A percentile compares a stretch with the other conserved stretches of the same genome.
These are phyloP conservation scores for Scytalopus superciliaris DNA, from an alignment of 2,113 vertebrate species.

Conservation along the genomic window DNA sequence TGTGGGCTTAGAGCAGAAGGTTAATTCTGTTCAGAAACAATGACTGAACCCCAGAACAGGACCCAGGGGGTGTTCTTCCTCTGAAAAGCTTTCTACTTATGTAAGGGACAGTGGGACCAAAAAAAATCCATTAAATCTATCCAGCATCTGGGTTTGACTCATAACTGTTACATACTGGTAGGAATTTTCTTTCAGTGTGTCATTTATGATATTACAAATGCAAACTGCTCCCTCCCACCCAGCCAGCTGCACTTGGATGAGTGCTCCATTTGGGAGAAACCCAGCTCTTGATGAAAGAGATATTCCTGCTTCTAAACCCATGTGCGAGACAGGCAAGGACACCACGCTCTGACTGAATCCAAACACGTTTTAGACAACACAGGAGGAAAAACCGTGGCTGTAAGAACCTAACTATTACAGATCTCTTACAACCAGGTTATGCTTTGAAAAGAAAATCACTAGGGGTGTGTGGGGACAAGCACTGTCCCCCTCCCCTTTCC, in stretches of 20 bases:
- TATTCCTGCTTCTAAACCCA: not conserved
- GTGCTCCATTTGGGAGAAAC: not conserved
- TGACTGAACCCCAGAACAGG: not conserved
- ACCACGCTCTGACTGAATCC: not conserved
- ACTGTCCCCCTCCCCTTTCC: not conserved
- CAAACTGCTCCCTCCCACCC: constrained; percentile 15
- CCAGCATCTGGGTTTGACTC: not conserved
- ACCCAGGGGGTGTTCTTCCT: fast-evolving
- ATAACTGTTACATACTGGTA: not conserved
- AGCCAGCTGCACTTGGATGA: not conserved
- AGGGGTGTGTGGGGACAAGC: not conserved
- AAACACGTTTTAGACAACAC: not conserved
- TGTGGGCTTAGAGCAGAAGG: not conserved
- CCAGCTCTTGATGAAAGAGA: not conserved
- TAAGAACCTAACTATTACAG: not conserved
- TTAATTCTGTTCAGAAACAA: not conserved
- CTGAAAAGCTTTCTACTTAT: not conserved
- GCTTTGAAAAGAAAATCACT: not conserved
- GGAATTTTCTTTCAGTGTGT: not conserved
- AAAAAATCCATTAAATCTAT: not conserved
- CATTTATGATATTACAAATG: not conserved
- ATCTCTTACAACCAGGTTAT: not conserved
- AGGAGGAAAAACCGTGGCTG: not conserved
- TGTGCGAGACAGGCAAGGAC: not conserved
- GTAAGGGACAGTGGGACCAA: not conserved